A percentile compares a stretch with the other conserved stretches of the same genome.
Conservation (phyloP, 1,140 invertebrate genomes). For the Drosophila nigromelanica region DNA sequence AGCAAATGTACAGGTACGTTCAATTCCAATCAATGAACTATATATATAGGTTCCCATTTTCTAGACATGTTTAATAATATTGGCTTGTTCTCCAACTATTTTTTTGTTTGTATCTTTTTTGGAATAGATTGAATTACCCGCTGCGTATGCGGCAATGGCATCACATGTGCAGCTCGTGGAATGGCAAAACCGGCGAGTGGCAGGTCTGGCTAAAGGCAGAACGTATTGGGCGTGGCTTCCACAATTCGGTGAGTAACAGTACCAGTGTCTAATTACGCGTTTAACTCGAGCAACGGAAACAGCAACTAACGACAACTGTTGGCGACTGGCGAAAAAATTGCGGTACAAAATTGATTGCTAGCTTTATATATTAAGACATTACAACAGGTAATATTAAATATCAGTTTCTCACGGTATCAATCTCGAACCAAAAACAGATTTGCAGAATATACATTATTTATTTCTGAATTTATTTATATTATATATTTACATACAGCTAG, state of each 20-base stretch:
- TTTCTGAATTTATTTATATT: background rate
- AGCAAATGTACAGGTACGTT: constrained; percentile 88
- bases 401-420: no score
- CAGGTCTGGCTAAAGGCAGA: constrained; percentile 93
- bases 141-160: constrained; percentile 92
- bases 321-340: constrained; percentile 17
- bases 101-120: background rate
- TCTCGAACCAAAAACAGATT: background rate
- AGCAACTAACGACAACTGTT: background rate
- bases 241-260: constrained; percentile 89
- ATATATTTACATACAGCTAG: constrained; percentile 85
- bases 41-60: constrained; percentile 5
- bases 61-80: background rate
- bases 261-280: constrained; percentile 39
- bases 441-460: no score
- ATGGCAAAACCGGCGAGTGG: constrained; percentile 93
- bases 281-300: constrained; percentile 20
- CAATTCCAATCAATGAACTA: constrained; percentile 12
- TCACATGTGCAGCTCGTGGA: constrained; percentile 93
- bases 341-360: constrained; percentile 8
- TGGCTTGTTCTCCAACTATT: background rate
- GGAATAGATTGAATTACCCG: constrained; percentile 89
- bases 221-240: constrained; percentile 91
- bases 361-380: constrained; percentile 21
- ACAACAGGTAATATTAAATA: constrained; percentile 14